Conservation (phyloP, 2,797 vertebrate species). For the Pseudochirops corinnae region DNA sequence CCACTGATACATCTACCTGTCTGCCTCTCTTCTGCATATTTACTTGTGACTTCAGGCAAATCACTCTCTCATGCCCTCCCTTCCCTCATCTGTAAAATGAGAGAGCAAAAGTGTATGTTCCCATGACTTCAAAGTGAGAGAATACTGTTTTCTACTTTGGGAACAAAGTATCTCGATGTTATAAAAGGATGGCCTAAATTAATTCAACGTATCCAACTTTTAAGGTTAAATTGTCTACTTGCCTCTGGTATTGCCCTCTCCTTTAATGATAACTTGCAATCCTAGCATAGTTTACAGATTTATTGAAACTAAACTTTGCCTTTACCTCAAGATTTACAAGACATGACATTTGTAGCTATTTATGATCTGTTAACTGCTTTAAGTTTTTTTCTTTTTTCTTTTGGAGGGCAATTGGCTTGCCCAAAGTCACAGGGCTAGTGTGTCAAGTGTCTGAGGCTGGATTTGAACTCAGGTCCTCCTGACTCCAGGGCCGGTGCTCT, state of each 20-base stretch:
- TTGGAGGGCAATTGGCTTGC: too few species aligned
- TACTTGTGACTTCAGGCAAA: not conserved
- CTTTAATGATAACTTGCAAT: conserved; percentile 32
- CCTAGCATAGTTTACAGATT: conserved; percentile 11
- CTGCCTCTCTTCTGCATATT: not conserved
- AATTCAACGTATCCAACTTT: not conserved
- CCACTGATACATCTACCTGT: not conserved
- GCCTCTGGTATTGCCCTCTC: not conserved
- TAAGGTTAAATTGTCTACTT: not conserved
- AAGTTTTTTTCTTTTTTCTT: not conserved
- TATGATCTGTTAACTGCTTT: not conserved
- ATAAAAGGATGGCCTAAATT: not conserved
- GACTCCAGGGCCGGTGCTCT: too few species aligned
- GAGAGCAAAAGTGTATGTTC: not conserved
- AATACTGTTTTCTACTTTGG: not conserved
- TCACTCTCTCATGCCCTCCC: not conserved
- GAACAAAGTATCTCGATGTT: not conserved
- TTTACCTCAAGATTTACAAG: conserved; percentile 1
- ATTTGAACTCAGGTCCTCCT: too few species aligned
- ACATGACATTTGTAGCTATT: not conserved
- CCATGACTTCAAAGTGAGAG: not conserved
- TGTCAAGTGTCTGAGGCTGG: too few species aligned
- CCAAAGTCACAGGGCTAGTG: too few species aligned
- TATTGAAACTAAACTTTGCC: conserved; percentile 7
- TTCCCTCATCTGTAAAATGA: not conserved